Base-by-base conservation (phyloP, 2,113 vertebrate genomes). In the Mugil cephalus region DNA sequence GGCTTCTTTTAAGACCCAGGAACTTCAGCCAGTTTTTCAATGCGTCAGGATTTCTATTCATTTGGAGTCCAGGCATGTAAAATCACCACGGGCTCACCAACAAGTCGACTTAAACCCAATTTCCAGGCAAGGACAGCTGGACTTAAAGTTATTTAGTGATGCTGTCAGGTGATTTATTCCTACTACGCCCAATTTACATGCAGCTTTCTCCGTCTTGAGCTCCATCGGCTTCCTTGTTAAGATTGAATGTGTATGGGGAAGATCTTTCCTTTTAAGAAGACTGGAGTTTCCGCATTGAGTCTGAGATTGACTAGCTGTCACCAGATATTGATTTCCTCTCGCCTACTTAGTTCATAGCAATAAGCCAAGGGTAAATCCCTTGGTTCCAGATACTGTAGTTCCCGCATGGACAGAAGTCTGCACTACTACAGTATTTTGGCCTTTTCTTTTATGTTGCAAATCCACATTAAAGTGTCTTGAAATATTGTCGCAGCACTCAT, bases 271-370 rank as follows among this genome's bases (percentile, higher is more conserved):
- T 84, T 88, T 69, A 88, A 86, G 74, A 61, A 66, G 82, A 87
- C 83, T 50, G 50, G 82, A 87, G 81, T 88, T 85, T 71, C 81
- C 64, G 73, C 79, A 81, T 85, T 82, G 80, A 87, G 85, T 87
- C 59, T 47, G 35, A 87, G 83, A 92, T 90, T 90, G 87, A 92
- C 86, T 89, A 86, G 56, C 89, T 86, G 81, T 88, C 89, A 85
- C 74, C 80, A 85, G 64, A 82, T 86, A 90, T 89, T 87, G 87
- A 92, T 88, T 89, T 90, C 77, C 77, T 86, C 87, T 83, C 19
- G 39, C 83, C 84, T 88, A 83, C 82, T 87, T 89, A 85, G 83
- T 88, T 88, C 62, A 87, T 73, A 88, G 87, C 79, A 88, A 87
- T 82, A 83, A 83, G 72, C 86, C 64, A 64, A 78, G 64, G 68